These are phyloP conservation scores for Rhinogobio ventralis DNA, from an alignment of 2,797 vertebrate genomes.

Conservation along the genomic window DNA sequence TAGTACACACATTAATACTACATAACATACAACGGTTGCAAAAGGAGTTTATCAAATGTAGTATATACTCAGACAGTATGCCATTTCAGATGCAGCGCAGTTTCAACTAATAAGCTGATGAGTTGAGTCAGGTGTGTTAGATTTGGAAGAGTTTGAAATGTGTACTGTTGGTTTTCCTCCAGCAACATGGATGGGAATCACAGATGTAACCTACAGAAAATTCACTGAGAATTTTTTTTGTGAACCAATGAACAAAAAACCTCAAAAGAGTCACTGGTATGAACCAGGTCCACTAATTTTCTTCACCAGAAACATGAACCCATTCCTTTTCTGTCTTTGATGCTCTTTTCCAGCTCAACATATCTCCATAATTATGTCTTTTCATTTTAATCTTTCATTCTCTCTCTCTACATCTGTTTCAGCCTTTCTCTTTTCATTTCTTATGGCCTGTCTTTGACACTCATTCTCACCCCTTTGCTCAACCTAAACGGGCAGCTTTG, in stretches of 20 bases:
- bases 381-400: background rate
- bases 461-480: slow-evolving; percentile 55
- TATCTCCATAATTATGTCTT: background rate
- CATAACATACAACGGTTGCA: background rate
- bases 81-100: background rate
- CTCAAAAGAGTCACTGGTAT: background rate
- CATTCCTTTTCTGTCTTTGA: slow-evolving; percentile 29
- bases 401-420: slow-evolving; percentile 9
- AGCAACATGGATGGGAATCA: background rate
- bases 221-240: background rate
- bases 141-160: background rate
- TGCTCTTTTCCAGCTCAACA: slow-evolving; percentile 49
- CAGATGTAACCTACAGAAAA: background rate
- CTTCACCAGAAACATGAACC: slow-evolving; percentile 10
- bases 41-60: background rate
- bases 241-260: background rate
- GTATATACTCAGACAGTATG: background rate
- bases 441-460: slow-evolving; percentile 63
- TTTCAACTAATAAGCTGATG: background rate
- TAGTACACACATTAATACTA: background rate
- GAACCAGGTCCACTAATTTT: slow-evolving; percentile 22
- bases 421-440: slow-evolving; percentile 45
- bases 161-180: background rate
- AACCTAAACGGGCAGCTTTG: slow-evolving; percentile 64
- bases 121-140: background rate